Conservation (phyloP, 2,113 vertebrate species). For the Catharus fuscescens region DNA sequence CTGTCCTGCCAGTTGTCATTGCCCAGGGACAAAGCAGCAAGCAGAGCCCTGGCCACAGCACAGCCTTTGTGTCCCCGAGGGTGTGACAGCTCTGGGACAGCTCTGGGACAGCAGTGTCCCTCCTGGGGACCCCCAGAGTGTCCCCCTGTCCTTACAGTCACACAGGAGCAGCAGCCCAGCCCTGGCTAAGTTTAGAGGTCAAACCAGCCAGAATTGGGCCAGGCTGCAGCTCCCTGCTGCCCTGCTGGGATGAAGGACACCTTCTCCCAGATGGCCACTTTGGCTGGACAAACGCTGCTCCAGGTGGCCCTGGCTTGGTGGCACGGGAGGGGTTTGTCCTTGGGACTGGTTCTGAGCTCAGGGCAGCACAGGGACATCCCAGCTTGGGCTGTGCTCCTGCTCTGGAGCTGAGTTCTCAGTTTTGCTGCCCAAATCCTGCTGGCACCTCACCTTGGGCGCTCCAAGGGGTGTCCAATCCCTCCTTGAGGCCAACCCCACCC, state of each 20-base stretch:
- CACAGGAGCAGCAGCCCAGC: not conserved
- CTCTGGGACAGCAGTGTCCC: not conserved
- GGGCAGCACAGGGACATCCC: fast-evolving
- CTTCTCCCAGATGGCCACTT: conserved; percentile 9
- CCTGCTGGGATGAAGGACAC: not conserved
- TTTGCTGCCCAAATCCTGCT: not conserved
- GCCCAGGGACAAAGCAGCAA: not conserved
- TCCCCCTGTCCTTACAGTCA: not conserved
- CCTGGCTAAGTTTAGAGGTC: fast-evolving
- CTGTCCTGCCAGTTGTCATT: fast-evolving
- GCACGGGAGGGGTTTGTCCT: not conserved
- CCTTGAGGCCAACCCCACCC: fast-evolving
- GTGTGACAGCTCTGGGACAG: not conserved
- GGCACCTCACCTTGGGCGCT: not conserved
- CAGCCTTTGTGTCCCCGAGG: not conserved
- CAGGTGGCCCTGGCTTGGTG: not conserved
- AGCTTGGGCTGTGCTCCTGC: fast-evolving
- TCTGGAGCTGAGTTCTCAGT: too few relatives aligned
- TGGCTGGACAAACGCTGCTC: not conserved
- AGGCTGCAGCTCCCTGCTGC: not conserved
- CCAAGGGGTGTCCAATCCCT: fast-evolving
- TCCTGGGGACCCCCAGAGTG: not conserved
- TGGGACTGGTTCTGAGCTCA: fast-evolving
- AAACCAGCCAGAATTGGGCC: not conserved
- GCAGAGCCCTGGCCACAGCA: not conserved